These are phyloP conservation scores for Gobionotothen gibberifrons DNA, from an alignment of 2,797 vertebrate species.

Conservation along the genomic window DNA sequence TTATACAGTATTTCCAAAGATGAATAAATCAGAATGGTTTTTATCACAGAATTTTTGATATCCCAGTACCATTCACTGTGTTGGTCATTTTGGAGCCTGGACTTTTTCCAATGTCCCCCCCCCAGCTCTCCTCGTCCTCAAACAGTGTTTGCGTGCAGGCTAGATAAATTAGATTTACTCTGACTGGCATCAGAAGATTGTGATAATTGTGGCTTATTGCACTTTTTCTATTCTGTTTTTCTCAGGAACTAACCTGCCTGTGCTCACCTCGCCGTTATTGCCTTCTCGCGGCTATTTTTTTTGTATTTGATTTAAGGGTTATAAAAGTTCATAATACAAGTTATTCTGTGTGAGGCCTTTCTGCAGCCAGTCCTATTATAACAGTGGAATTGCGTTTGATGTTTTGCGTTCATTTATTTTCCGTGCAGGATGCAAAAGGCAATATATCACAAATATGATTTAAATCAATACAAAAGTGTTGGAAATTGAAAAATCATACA, in stretches of 20 bases:
- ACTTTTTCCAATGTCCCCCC: constrained; percentile 41
- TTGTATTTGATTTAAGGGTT: constrained; percentile 63
- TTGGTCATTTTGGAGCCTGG: constrained; percentile 13
- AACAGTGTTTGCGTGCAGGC: constrained; percentile 50
- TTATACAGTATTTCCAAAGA: neutral
- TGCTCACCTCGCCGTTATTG: constrained; percentile 58
- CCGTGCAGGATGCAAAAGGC: constrained; percentile 4
- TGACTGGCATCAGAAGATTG: constrained; percentile 56
- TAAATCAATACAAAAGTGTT: constrained; percentile 2
- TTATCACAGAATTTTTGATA: neutral
- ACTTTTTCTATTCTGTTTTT: constrained; percentile 50
- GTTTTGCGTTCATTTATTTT: constrained; percentile 18
- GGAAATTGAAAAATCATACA: constrained; percentile 33
- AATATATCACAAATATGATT: constrained; percentile 32
- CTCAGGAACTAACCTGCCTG: constrained; percentile 21
- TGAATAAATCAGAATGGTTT: neutral
- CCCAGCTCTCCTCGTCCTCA: constrained; percentile 43
- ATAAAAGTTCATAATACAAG: constrained; percentile 59
- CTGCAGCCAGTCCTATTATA: constrained; percentile 8
- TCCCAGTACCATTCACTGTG: neutral
- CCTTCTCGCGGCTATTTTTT: constrained; percentile 55
- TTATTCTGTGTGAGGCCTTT: neutral
- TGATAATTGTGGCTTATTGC: constrained; percentile 74
- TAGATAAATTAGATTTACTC: constrained; percentile 64
- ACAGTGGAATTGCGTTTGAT: neutral